Evolutionary conservation across 1,140 invertebrate species (phyloP).

Genomic region (Trachelipus rathkii): DNA sequence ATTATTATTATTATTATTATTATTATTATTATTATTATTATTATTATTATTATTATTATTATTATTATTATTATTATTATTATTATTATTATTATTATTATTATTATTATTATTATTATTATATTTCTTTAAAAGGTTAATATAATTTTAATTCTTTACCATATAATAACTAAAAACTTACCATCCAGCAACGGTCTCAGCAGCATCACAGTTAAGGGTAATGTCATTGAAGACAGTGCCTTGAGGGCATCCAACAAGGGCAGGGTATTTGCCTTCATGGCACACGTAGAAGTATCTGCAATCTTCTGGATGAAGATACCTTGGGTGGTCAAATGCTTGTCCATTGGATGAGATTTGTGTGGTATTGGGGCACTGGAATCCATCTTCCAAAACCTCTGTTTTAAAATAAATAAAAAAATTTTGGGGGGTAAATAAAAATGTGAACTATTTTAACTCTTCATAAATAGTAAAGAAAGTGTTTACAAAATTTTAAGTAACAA

Average conservation of each 20-base stretch:
- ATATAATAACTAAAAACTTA: constrained; percentile 51
- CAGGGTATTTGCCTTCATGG: constrained; percentile 68
- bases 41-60: no score
- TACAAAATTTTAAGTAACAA: no score
- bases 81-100: no score
- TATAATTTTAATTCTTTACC: no score
- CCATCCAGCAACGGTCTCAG: constrained; percentile 75
- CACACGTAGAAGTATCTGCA: constrained; percentile 83
- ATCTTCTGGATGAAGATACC: constrained; percentile 74
- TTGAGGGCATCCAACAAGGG: constrained; percentile 68
- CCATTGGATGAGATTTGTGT: constrained; percentile 64
- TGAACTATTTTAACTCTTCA: no score
- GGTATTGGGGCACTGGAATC: constrained; percentile 70
- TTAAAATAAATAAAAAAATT: neutral
- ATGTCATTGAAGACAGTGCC: constrained; percentile 77
- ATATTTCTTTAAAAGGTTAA: no score
- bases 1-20: no score
- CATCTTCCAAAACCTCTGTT: constrained; percentile 58
- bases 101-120: no score
- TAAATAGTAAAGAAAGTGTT: no score
- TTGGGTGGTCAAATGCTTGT: constrained; percentile 68
- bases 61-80: no score
- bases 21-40: no score
- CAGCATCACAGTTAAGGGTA: constrained; percentile 72
- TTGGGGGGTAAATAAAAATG: no score